Evolutionary conservation across 2,797 vertebrate species (phyloP).

Genomic region (Brachyalestes nurse): DNA sequence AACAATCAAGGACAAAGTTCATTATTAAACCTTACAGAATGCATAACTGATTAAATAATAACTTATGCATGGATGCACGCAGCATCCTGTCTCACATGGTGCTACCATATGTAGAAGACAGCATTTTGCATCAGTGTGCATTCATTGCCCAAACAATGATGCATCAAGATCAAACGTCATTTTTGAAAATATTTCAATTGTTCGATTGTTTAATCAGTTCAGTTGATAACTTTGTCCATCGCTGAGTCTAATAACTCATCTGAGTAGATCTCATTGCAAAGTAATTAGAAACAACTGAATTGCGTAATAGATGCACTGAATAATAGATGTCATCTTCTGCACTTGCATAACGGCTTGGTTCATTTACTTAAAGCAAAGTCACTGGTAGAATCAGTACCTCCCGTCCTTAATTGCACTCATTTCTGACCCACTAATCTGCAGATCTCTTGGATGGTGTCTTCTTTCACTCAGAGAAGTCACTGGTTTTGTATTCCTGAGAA

Average conservation of each 20-base stretch:
- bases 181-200: not conserved
- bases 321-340: conserved; percentile 21
- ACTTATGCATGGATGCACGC: too few relatives aligned
- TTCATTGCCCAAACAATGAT: not conserved
- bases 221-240: not conserved
- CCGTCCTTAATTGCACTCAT: conserved; percentile 47
- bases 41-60: not conserved
- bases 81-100: not conserved
- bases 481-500: conserved; percentile 43
- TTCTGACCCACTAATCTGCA: conserved; percentile 47
- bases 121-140: too few relatives aligned
- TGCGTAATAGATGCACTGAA: not conserved
- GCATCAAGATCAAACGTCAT: not conserved
- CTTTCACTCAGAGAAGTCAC: conserved; percentile 41
- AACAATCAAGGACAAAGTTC: not conserved
- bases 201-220: too few relatives aligned
- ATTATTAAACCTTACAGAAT: not conserved
- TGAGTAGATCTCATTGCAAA: not conserved
- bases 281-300: not conserved
- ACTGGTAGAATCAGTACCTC: conserved; percentile 37
- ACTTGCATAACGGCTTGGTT: conserved; percentile 43
- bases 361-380: conserved; percentile 13
- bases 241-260: not conserved
- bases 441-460: conserved; percentile 40
- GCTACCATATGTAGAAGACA: not conserved